Evolutionary conservation across 2,797 vertebrate species (phyloP).

Genomic region (Phyllotis vaccarum): DNA sequence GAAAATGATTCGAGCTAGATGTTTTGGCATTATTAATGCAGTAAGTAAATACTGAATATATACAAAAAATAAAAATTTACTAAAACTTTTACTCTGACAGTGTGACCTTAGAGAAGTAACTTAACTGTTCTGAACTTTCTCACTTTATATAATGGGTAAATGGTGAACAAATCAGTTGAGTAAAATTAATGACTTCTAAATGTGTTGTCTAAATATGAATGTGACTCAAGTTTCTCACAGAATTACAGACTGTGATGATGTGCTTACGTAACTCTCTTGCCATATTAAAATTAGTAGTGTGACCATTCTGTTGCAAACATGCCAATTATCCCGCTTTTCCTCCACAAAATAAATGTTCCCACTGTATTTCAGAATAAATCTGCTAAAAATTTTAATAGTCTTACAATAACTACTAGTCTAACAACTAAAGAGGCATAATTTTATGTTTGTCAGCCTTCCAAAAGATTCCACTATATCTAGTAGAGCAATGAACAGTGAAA

Average conservation of each 20-base stretch:
- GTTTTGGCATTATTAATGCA: neutral
- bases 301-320: neutral
- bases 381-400: neutral
- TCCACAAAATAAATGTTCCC: neutral
- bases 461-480: neutral
- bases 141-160: neutral
- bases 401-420: neutral
- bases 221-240: neutral
- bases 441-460: neutral
- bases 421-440: neutral
- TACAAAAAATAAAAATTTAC: slow-evolving; percentile 41
- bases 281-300: neutral
- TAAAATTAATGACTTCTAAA: slow-evolving; percentile 32
- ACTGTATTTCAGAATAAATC: neutral
- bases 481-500: neutral
- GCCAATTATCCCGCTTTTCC: neutral
- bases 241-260: neutral
- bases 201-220: neutral
- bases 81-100: neutral
- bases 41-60: neutral
- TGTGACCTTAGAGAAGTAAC: neutral
- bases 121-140: neutral
- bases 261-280: neutral
- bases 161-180: neutral
- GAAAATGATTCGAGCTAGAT: slow-evolving; percentile 3